Conservation (phyloP, 2,888 invertebrate species). For the Pollenia labialis region DNA sequence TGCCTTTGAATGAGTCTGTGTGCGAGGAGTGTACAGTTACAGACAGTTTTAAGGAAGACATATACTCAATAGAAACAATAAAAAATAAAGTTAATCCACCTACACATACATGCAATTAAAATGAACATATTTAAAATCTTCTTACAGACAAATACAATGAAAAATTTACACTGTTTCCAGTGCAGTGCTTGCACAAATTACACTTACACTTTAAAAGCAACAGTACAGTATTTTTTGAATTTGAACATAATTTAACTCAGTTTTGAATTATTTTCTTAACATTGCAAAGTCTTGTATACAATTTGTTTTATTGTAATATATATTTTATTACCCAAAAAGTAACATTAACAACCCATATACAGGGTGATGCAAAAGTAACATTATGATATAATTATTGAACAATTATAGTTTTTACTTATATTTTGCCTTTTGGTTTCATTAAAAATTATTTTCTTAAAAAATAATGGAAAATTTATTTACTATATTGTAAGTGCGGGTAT, state of each 20-base stretch:
- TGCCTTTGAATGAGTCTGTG: constrained; percentile 47
- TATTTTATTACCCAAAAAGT: constrained; percentile 3
- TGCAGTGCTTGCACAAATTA: not conserved
- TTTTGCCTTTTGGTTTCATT: no score
- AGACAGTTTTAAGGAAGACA: constrained; percentile 1
- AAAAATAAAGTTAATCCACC: constrained; percentile 51
- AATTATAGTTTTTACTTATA: no score
- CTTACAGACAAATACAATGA: not conserved
- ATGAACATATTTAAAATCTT: constrained; percentile 6
- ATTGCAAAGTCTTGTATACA: constrained; percentile 14
- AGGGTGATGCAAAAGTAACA: no score
- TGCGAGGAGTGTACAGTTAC: not conserved
- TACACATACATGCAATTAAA: constrained; percentile 46
- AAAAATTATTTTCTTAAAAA: no score
- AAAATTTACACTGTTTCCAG: constrained; percentile 30
- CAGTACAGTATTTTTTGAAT: no score
- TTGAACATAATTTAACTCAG: not conserved
- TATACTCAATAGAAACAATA: not conserved
- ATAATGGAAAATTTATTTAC: no score
- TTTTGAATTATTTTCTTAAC: not conserved
- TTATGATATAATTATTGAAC: no score
- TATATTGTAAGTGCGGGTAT: no score
- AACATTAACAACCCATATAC: not conserved
- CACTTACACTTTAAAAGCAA: not conserved
- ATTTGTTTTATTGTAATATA: constrained; percentile 28